Conservation (phyloP, 2,888 invertebrate genomes). For the Platycheirus albimanus region DNA sequence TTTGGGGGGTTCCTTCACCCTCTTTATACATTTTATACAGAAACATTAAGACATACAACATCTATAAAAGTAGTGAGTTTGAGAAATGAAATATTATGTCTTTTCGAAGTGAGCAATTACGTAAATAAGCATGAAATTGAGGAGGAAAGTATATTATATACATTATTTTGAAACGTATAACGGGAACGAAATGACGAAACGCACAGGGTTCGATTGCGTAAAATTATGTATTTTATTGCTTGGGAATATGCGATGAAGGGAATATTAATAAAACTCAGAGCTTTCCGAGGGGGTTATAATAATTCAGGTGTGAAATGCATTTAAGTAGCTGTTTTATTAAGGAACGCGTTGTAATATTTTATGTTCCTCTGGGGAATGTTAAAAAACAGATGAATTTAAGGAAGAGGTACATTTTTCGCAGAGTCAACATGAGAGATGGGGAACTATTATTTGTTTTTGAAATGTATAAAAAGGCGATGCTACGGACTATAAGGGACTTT, state of each 20-base stretch:
- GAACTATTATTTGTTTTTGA: too few relatives aligned
- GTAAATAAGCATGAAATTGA: constrained; percentile 58
- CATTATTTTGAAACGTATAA: too few relatives aligned
- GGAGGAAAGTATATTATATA: too few relatives aligned
- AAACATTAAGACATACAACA: too few relatives aligned
- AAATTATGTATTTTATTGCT: constrained; percentile 31
- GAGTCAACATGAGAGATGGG: too few relatives aligned
- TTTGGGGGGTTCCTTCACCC: not conserved
- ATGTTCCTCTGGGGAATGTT: not conserved
- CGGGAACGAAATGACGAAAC: too few relatives aligned
- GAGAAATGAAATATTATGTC: constrained; percentile 30
- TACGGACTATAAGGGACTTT: too few relatives aligned
- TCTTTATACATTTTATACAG: too few relatives aligned
- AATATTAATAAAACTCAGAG: constrained; percentile 35
- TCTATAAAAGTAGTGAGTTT: constrained; percentile 13
- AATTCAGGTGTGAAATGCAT: constrained; percentile 43
- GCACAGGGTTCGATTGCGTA: constrained; percentile 33
- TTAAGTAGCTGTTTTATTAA: constrained; percentile 31
- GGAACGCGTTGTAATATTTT: constrained; percentile 3
- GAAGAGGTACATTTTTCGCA: not conserved
- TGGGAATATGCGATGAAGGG: constrained; percentile 18
- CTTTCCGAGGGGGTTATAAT: not conserved
- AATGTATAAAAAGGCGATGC: too few relatives aligned
- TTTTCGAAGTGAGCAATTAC: constrained; percentile 57
- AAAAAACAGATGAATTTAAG: constrained; percentile 1